Percentiles rank a stretch among this genome's conserved stretches.
These are phyloP conservation scores for Torymus aiolomorphi DNA, from an alignment of 2,888 invertebrate species.

Conservation along the genomic window DNA sequence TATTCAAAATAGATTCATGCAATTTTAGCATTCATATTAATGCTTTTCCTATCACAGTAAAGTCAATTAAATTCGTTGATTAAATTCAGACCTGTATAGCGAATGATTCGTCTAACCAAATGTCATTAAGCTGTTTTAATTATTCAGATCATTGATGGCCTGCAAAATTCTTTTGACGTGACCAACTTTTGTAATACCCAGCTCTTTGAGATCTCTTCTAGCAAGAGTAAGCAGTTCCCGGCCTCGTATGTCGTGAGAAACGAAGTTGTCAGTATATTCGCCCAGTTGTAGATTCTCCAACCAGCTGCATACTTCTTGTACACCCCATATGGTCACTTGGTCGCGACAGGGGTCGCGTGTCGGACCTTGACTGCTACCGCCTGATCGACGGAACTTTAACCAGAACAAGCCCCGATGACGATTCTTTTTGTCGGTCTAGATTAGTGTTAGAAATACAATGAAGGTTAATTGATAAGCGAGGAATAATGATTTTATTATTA, in stretches of 20 bases:
- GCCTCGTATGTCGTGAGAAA: constrained; percentile 93
- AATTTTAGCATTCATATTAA: neutral
- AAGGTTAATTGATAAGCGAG: constrained; percentile 11
- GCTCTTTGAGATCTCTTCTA: constrained; percentile 90
- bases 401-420: constrained; percentile 81
- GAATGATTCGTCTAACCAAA: constrained; percentile 37
- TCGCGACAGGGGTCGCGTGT: constrained; percentile 71
- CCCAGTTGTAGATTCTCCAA: constrained; percentile 90
- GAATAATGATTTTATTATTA: too few relatives aligned
- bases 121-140: constrained; percentile 56
- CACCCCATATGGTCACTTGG: constrained; percentile 83
- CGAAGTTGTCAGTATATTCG: constrained; percentile 94
- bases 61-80: constrained; percentile 40
- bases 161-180: constrained; percentile 96
- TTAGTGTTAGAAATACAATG: too few relatives aligned
- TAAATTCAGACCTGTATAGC: constrained; percentile 15
- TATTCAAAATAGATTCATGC: neutral
- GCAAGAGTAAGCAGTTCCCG: constrained; percentile 91
- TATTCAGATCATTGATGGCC: constrained; percentile 88
- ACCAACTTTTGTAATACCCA: constrained; percentile 96
- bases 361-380: constrained; percentile 71
- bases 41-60: constrained; percentile 26
- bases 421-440: constrained; percentile 72
- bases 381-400: constrained; percentile 80
- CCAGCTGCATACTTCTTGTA: constrained; percentile 93